Conservation (phyloP, 2,113 vertebrate species). For the Chloropsis hardwickii region DNA sequence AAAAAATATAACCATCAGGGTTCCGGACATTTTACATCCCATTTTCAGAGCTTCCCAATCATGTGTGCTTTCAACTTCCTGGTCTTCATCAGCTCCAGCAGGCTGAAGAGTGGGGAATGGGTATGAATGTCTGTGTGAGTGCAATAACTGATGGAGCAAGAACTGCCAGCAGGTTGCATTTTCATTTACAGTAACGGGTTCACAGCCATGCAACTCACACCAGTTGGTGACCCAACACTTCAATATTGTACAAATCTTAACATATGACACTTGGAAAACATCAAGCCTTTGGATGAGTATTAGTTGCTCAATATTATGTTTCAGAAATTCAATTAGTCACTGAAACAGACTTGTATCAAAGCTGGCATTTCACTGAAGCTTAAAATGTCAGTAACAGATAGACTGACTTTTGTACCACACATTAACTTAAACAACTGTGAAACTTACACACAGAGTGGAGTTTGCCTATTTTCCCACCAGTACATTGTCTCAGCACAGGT, state of each 20-base stretch:
- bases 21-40: neutral
- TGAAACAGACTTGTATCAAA: neutral
- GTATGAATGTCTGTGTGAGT: neutral
- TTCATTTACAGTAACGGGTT: neutral
- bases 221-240: neutral
- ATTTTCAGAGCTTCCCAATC: neutral
- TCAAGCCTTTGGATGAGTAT: neutral
- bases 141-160: neutral
- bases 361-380: neutral
- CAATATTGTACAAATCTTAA: neutral
- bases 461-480: neutral
- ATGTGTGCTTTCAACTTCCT: neutral
- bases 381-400: neutral
- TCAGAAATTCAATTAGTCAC: neutral
- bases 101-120: neutral
- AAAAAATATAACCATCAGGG: neutral
- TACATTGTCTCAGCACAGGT: neutral
- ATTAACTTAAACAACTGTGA: neutral
- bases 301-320: neutral
- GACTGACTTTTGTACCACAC: neutral
- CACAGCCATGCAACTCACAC: neutral
- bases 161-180: neutral
- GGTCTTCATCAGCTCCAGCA: neutral
- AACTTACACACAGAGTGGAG: neutral
- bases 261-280: neutral